Evolutionary conservation across 2,113 vertebrate genomes (phyloP).

Genomic region (Grus americana): DNA sequence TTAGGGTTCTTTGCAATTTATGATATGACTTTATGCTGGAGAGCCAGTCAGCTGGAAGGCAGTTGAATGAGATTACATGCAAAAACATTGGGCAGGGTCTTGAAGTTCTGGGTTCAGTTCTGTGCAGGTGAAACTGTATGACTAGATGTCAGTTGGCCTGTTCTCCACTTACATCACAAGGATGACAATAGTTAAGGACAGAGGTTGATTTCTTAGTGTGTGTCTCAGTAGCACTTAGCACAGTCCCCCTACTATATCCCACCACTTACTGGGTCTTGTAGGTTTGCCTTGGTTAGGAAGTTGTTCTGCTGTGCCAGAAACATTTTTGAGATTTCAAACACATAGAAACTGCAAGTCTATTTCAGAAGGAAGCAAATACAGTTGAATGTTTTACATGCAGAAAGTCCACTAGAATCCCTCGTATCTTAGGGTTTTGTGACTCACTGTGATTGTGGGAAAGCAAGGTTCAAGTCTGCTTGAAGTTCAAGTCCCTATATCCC

Average conservation of each 20-base stretch:
- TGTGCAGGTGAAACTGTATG: not conserved
- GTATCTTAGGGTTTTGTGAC: not conserved
- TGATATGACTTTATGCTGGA: not conserved
- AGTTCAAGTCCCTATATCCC: not conserved
- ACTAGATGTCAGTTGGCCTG: not conserved
- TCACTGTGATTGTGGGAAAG: not conserved
- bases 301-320: not conserved
- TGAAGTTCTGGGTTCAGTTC: not conserved
- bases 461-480: not conserved
- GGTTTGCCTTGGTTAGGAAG: not conserved
- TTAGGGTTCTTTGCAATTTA: not conserved
- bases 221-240: not conserved
- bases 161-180: not conserved
- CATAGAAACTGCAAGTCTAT: not conserved
- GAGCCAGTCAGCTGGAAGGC: not conserved
- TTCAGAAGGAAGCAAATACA: not conserved
- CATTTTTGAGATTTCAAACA: not conserved
- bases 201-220: not conserved
- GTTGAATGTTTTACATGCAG: not conserved
- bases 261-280: not conserved
- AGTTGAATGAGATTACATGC: not conserved
- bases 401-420: not conserved
- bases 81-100: not conserved
- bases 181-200: not conserved
- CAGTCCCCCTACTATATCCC: not conserved